phyloP scores from a whole-genome alignment of 2,797 vertebrate genomes.

The Falco cherrug region DNA sequence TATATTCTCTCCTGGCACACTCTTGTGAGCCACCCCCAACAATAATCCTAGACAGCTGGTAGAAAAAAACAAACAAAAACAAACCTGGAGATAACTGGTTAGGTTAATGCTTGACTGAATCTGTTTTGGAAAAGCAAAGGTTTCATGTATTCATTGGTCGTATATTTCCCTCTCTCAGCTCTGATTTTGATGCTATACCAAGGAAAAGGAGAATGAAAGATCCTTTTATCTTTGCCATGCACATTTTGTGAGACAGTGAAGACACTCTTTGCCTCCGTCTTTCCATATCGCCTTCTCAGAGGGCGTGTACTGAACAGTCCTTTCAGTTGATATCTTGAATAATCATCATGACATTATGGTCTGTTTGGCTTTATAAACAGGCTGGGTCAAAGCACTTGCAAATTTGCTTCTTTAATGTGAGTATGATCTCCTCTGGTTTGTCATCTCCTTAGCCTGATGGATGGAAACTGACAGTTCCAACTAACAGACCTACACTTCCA shows the following conservation, averaged over 20 bases:
- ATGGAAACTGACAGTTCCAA: neutral
- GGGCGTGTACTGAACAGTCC: rapidly evolving
- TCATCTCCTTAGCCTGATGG: neutral
- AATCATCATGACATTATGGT: neutral
- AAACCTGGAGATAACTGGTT: neutral
- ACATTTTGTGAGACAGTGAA: neutral
- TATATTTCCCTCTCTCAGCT: neutral
- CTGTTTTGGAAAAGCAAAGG: neutral
- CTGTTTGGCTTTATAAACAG: neutral
- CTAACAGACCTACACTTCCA: neutral
- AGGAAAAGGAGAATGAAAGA: neutral
- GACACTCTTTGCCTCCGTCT: neutral
- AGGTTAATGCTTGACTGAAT: neutral
- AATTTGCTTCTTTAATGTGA: neutral
- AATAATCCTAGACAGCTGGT: neutral
- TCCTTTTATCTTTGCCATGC: neutral
- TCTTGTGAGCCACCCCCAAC: neutral
- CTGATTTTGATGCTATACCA: neutral
- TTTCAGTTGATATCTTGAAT: neutral
- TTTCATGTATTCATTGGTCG: rapidly evolving
- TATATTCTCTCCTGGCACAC: neutral
- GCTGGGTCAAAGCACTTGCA: neutral
- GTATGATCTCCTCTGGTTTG: neutral
- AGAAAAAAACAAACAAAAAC: neutral
- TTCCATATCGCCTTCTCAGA: neutral